These are phyloP conservation scores for Pristionchus japonicus DNA, from an alignment of 2,888 invertebrate genomes.

Conservation along the genomic window DNA sequence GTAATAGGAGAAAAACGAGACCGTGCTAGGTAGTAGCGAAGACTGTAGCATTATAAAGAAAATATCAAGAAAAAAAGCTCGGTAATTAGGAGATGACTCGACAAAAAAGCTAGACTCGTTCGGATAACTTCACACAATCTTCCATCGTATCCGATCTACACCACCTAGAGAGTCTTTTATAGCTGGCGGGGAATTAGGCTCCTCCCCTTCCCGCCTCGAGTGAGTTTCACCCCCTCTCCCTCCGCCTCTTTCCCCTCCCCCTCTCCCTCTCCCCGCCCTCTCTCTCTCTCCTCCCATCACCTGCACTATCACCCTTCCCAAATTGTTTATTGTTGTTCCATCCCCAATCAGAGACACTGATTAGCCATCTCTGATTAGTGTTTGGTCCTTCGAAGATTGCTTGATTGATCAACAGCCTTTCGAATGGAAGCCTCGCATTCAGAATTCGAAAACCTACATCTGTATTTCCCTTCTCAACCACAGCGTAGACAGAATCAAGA, in stretches of 20 bases:
- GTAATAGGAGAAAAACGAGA: background rate
- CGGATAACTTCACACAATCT: background rate
- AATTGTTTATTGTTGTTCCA: constrained; percentile 12
- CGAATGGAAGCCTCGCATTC: background rate
- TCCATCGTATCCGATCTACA: background rate
- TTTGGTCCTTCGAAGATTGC: background rate
- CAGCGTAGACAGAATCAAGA: background rate
- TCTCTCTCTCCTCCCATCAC: background rate
- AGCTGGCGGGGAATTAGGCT: background rate
- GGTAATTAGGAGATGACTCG: background rate
- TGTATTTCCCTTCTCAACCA: background rate
- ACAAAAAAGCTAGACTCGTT: background rate
- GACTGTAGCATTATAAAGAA: background rate
- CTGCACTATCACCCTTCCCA: background rate
- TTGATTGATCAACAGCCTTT: background rate
- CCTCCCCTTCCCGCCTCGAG: constrained; percentile 30
- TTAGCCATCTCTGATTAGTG: background rate
- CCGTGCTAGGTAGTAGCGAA: background rate
- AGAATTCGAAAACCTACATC: background rate
- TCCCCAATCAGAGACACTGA: background rate
- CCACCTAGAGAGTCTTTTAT: constrained; percentile 23
- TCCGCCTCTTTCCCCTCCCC: background rate
- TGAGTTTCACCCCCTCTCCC: constrained; percentile 14
- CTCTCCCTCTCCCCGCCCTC: background rate
- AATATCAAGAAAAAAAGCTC: background rate